Evolutionary conservation across 2,888 invertebrate genomes (phyloP).

Genomic region (Heliothis peltigera): DNA sequence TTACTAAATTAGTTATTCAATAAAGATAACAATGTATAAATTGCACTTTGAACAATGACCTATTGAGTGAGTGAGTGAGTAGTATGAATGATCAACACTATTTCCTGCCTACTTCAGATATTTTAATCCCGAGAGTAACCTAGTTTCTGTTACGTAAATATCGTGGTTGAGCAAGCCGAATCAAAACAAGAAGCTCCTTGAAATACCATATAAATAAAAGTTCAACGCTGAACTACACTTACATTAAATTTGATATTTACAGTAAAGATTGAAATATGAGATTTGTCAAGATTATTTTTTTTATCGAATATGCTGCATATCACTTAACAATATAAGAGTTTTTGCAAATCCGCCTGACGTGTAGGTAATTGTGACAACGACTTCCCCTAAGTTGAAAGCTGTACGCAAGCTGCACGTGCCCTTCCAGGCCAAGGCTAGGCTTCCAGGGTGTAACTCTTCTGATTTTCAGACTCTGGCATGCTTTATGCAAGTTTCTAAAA

Average conservation of each 20-base stretch:
- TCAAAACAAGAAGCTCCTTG: slow-evolving; percentile 28
- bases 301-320: too few relatives aligned
- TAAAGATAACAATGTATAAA: slow-evolving; percentile 1
- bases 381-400: too few relatives aligned
- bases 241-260: neutral
- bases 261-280: neutral
- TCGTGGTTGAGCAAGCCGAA: slow-evolving; percentile 63
- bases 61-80: slow-evolving; percentile 1
- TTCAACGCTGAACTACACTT: neutral
- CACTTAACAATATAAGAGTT: too few relatives aligned
- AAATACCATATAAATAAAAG: slow-evolving; percentile 14
- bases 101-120: slow-evolving; percentile 49
- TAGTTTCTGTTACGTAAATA: slow-evolving; percentile 72
- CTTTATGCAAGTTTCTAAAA: too few relatives aligned
- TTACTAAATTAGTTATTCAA: neutral
- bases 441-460: too few relatives aligned
- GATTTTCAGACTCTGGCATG: too few relatives aligned
- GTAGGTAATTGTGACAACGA: too few relatives aligned
- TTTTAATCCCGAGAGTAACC: slow-evolving; percentile 65
- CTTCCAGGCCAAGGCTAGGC: too few relatives aligned
- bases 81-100: slow-evolving; percentile 25
- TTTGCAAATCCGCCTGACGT: too few relatives aligned
- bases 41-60: slow-evolving; percentile 1
- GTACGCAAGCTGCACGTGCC: too few relatives aligned
- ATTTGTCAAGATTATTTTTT: too few relatives aligned